A percentile compares a stretch with the other conserved stretches of the same genome.
phyloP scores from a whole-genome alignment of 2,888 invertebrate genomes.

The Drosophila recens region DNA sequence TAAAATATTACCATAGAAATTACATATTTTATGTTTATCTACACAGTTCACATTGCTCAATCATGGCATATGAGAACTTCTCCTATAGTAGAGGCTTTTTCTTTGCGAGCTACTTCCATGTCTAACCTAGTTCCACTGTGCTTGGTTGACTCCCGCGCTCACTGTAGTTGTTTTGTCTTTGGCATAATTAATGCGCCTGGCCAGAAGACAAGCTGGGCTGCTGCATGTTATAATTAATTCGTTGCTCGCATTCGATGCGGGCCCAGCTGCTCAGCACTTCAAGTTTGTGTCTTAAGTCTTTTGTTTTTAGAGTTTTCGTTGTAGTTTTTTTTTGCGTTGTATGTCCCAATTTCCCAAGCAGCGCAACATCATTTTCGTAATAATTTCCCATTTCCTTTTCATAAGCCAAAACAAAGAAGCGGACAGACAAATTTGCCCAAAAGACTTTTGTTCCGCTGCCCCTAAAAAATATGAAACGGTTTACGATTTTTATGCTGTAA shows the following conservation, averaged over 20 bases:
- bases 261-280: constrained; percentile 37
- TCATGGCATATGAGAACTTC: not conserved
- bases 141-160: constrained; percentile 16
- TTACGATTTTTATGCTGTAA: constrained; percentile 59
- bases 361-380: constrained; percentile 58
- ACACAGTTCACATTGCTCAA: not conserved
- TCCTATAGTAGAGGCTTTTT: not conserved
- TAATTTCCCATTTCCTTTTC: constrained; percentile 72
- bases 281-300: constrained; percentile 68
- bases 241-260: constrained; percentile 46
- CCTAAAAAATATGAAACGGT: constrained; percentile 53
- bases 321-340: constrained; percentile 35
- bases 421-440: constrained; percentile 36
- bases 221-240: constrained; percentile 65
- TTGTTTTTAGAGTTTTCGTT: constrained; percentile 40
- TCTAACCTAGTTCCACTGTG: constrained; percentile 51
- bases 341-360: constrained; percentile 56
- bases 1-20: too few species aligned
- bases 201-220: constrained; percentile 36
- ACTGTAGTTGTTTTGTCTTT: constrained; percentile 43
- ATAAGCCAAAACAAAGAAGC: constrained; percentile 28
- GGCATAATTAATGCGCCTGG: constrained; percentile 60
- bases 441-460: constrained; percentile 48
- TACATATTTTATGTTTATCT: not conserved
- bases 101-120: not conserved